A percentile compares a stretch with the other conserved stretches of the same genome.
Evolutionary conservation across 2,888 invertebrate genomes (phyloP).

Genomic region (Ophion ventricosus): DNA sequence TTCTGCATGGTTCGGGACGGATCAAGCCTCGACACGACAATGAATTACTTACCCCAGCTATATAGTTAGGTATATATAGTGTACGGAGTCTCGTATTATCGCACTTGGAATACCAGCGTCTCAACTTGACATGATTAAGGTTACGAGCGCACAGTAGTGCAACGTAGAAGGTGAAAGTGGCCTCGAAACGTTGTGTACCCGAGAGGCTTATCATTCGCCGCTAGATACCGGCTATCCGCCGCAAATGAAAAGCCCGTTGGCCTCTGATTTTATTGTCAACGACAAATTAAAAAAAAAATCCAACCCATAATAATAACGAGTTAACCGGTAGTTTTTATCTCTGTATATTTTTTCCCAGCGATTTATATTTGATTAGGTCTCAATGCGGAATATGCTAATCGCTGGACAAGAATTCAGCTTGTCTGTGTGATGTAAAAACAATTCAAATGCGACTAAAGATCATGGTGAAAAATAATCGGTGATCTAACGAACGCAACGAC

Average conservation of each 20-base stretch:
- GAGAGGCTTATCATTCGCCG: constrained; percentile 60
- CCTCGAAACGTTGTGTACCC: constrained; percentile 59
- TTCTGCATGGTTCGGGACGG: too few species aligned
- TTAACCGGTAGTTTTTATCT: constrained; percentile 8
- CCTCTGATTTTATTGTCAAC: constrained; percentile 54
- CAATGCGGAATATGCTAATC: constrained; percentile 32
- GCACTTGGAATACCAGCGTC: constrained; percentile 64
- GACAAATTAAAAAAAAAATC: neutral
- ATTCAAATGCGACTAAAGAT: constrained; percentile 52
- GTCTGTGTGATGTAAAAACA: neutral
- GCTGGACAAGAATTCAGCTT: constrained; percentile 15
- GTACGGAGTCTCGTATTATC: constrained; percentile 54
- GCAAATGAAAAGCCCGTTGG: constrained; percentile 42
- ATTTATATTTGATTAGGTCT: constrained; percentile 14
- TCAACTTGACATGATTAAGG: constrained; percentile 66
- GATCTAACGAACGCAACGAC: constrained; percentile 55
- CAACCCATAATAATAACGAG: constrained; percentile 33
- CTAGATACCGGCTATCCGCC: constrained; percentile 43
- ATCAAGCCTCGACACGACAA: constrained; percentile 31
- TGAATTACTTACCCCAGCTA: constrained; percentile 34
- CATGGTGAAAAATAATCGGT: constrained; percentile 56
- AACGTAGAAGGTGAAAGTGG: constrained; percentile 66
- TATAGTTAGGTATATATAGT: constrained; percentile 25
- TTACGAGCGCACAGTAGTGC: constrained; percentile 58
- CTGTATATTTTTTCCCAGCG: neutral